phyloP scores from a whole-genome alignment of 2,888 invertebrate genomes.

The Oeneis ivallda region DNA sequence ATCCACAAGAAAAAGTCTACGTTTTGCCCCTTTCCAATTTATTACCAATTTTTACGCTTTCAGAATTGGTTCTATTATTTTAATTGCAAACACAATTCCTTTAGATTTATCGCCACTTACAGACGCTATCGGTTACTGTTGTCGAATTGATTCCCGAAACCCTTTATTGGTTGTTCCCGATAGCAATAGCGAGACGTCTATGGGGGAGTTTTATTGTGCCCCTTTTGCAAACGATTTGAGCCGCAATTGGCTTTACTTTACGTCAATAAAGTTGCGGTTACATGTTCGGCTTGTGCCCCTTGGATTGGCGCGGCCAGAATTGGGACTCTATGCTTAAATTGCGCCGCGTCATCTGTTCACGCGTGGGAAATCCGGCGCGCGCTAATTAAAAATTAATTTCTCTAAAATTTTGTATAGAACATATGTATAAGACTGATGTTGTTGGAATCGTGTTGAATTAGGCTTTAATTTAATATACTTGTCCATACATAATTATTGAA shows the following conservation, averaged over 20 bases:
- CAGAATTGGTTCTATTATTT: conserved; percentile 42
- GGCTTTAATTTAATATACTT: too few species aligned
- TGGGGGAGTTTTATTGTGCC: conserved; percentile 1
- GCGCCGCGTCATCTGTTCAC: too few species aligned
- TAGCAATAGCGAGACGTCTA: conserved; percentile 20
- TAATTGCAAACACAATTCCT: conserved; percentile 41
- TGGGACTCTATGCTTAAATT: too few species aligned
- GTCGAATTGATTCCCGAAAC: conserved; percentile 45
- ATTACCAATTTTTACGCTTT: conserved; percentile 16
- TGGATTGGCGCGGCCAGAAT: too few species aligned
- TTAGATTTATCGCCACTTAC: conserved; percentile 44
- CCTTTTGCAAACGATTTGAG: conserved; percentile 3
- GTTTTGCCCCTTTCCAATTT: not conserved
- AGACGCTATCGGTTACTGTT: conserved; percentile 43
- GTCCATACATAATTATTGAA: too few species aligned
- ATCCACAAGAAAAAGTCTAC: not conserved
- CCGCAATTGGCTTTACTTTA: not conserved
- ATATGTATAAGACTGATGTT: too few species aligned
- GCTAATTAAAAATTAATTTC: too few species aligned
- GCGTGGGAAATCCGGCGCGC: too few species aligned
- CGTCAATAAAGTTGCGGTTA: not conserved
- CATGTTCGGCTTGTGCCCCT: not conserved
- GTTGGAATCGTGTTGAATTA: too few species aligned
- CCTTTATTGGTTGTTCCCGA: conserved; percentile 42
- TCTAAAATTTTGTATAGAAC: too few species aligned